Evolutionary conservation across 2,888 invertebrate genomes (phyloP).

Genomic region (Drosophila parthenogenetica): DNA sequence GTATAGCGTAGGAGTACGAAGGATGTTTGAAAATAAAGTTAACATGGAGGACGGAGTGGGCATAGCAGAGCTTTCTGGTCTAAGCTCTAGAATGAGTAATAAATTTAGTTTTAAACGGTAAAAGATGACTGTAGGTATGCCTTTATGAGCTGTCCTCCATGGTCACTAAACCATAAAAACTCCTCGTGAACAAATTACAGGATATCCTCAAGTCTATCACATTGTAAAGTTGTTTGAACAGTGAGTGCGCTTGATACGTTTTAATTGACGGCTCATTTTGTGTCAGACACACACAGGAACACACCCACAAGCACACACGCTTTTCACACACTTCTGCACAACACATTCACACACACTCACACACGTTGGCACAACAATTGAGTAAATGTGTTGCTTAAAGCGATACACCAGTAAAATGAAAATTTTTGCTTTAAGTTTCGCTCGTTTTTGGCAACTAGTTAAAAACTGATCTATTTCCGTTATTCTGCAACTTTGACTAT

Average conservation of each 20-base stretch:
- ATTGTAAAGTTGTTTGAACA: background rate
- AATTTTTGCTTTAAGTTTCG: conserved; percentile 41
- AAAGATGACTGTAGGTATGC: too few species aligned
- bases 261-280: conserved; percentile 76
- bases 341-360: background rate
- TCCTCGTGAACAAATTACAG: background rate
- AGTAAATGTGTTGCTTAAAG: conserved; percentile 51
- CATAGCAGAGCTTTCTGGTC: too few species aligned
- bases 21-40: too few species aligned
- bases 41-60: too few species aligned
- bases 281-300: conserved; percentile 15
- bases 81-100: too few species aligned
- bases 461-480: conserved; percentile 71
- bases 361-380: conserved; percentile 14
- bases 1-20: too few species aligned
- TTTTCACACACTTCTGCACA: conserved; percentile 4
- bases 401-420: background rate
- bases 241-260: conserved; percentile 51
- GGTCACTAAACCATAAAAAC: background rate
- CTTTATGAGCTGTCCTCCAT: background rate
- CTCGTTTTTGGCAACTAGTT: conserved; percentile 21
- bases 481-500: conserved; percentile 61
- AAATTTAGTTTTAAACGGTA: background rate
- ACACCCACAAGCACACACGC: conserved; percentile 3
- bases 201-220: conserved; percentile 14